Conservation (phyloP, 2,888 invertebrate genomes). For the Encarsia formosa region DNA sequence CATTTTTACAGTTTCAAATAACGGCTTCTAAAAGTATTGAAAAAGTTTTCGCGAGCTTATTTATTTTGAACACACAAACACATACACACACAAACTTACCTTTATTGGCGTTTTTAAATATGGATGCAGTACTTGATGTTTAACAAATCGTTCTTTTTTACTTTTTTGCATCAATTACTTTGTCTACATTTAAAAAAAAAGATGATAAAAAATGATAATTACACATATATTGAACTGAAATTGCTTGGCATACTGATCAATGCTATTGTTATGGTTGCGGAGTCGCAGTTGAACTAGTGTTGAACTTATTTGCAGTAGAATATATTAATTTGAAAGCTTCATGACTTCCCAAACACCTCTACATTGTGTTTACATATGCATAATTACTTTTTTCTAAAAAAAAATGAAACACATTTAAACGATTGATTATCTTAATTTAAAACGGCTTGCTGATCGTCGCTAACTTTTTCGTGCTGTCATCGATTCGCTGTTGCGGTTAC, state of each 20-base stretch:
- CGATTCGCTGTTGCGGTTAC: slow-evolving; percentile 26
- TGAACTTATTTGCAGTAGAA: slow-evolving; percentile 53
- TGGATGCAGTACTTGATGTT: no score
- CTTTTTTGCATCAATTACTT: no score
- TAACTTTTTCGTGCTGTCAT: slow-evolving; percentile 18
- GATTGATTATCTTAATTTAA: background rate
- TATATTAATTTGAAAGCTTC: slow-evolving; percentile 51
- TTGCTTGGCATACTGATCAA: slow-evolving; percentile 29
- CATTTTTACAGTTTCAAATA: no score
- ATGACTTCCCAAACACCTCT: slow-evolving; percentile 39
- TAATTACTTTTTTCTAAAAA: slow-evolving; percentile 16
- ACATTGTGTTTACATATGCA: slow-evolving; percentile 22
- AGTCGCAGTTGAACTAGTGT: slow-evolving; percentile 51
- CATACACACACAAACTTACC: slow-evolving; percentile 1
- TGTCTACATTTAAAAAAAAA: no score
- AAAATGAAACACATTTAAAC: slow-evolving; percentile 1
- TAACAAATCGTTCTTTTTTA: no score
- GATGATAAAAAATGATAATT: slow-evolving; percentile 26
- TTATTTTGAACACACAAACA: slow-evolving; percentile 8
- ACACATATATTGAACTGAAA: no score
- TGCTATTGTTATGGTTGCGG: slow-evolving; percentile 51
- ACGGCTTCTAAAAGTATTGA: no score
- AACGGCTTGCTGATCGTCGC: slow-evolving; percentile 17
- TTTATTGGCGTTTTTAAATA: no score
- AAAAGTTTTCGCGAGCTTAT: slow-evolving; percentile 17